Conservation (phyloP, 2,113 vertebrate genomes). For the Dasypus novemcinctus region DNA sequence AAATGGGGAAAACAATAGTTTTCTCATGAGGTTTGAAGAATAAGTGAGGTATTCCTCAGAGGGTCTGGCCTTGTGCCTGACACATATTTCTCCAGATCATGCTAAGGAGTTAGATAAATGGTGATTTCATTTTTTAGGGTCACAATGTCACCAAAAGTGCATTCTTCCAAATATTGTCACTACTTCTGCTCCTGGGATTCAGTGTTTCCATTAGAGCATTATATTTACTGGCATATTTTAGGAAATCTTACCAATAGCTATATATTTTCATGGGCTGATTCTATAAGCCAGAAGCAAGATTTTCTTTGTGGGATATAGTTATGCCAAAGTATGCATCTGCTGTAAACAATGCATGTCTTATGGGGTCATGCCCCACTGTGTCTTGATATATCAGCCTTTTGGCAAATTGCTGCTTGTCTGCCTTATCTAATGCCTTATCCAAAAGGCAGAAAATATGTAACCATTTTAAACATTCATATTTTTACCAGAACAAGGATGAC, state of each 20-base stretch:
- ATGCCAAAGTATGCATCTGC: neutral
- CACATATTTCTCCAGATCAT: neutral
- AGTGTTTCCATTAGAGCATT: neutral
- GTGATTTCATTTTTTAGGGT: neutral
- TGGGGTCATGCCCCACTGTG: neutral
- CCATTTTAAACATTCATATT: neutral
- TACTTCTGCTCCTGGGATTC: neutral
- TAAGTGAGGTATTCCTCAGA: neutral
- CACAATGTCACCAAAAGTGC: neutral
- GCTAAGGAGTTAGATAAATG: neutral
- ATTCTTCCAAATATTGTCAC: neutral
- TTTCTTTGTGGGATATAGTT: neutral
- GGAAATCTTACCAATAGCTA: conserved; percentile 16
- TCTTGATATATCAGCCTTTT: conserved; percentile 23
- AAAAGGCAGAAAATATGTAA: neutral
- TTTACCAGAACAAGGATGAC: neutral
- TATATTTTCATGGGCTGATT: neutral
- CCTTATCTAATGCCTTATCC: neutral
- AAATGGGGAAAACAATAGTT: neutral
- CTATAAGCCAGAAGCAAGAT: neutral
- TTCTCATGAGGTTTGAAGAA: neutral
- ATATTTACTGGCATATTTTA: neutral
- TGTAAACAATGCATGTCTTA: neutral
- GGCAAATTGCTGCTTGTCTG: conserved; percentile 1
- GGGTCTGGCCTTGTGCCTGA: neutral